Base-by-base conservation (phyloP, 23 tunicate genomes). In the Trididemnum nubilum region DNA sequence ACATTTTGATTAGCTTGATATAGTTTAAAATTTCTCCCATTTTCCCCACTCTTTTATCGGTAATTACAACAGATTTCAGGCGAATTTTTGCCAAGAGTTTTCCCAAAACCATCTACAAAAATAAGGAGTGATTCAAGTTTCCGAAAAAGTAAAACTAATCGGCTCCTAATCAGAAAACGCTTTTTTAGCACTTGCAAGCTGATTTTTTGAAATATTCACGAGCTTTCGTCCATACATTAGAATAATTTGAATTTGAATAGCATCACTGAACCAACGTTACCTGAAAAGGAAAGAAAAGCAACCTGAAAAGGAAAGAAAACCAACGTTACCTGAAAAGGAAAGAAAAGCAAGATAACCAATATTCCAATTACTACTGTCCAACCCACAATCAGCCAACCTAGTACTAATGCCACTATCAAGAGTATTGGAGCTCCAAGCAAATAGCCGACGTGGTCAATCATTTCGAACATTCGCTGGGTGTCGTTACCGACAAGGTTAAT, bases 351-450 rank as follows among this genome's bases (percentile, higher is more conserved):
- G 73, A 89, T 79, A 28, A 76, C 34, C 1, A 72, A 40, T 33
- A 89, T 79, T 58, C 95, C 95, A 24, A 89, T 85, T 18, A 89
- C 36, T 22, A 82, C 89, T 0, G 95, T 89, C 95, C 95, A 89
- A 0, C 95, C 95, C 36, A 89, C 75, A 31, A 71, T 36, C 24
- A 87, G 34, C 39, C 88, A 89, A 67, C 89, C 54, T 29, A 87
- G 85, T 1, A 89, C 71, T 5, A 84, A 84, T 2, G 85, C 77
- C 9, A 15, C 54, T 7, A 44, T 15, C 15, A 44, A 44, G 12
- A 7, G 54, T 9, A 44, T 44, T 7, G 54, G 54, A 7, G 54
- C 15, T 44, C 54, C 54, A 44, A 44, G 54, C 9, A 44, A 15
- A 9, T 7, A 15, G 79, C 54, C 21, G 85, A 9, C 30, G 85